Evolutionary conservation across 2,113 vertebrate species (phyloP).

Genomic region (Ceuthmochares aereus): DNA sequence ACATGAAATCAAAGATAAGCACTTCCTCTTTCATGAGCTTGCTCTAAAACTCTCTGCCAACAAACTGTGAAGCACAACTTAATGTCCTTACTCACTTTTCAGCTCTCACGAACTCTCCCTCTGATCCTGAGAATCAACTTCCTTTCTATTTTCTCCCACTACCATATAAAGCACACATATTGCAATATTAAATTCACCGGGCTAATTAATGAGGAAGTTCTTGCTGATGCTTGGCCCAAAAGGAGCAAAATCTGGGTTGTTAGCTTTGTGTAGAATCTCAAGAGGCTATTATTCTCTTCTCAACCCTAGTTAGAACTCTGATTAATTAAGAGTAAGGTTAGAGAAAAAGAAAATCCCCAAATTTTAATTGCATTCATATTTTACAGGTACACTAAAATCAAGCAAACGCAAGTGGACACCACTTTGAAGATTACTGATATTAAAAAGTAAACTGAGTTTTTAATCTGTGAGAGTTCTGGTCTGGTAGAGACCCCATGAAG

Average conservation of each 20-base stretch:
- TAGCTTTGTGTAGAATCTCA: neutral
- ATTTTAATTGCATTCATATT: neutral
- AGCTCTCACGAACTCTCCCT: neutral
- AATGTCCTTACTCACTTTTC: neutral
- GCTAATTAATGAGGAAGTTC: neutral
- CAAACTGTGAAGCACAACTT: neutral
- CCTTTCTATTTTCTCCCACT: neutral
- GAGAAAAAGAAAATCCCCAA: fast-evolving
- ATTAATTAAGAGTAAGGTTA: neutral
- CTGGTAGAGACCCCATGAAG: neutral
- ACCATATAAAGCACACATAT: neutral
- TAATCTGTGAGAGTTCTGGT: neutral
- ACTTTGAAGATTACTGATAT: neutral
- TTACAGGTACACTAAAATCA: neutral
- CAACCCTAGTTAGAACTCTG: neutral
- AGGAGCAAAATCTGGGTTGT: neutral
- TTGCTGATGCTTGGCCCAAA: neutral
- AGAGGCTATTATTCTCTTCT: neutral
- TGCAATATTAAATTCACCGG: neutral
- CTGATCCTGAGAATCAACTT: neutral
- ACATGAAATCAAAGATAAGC: neutral
- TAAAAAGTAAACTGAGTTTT: neutral
- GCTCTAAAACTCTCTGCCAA: neutral
- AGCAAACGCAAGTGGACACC: neutral
- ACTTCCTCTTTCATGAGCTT: neutral